phyloP scores from a whole-genome alignment of 2,797 vertebrate genomes.

The Platyrinchus mystaceus region DNA sequence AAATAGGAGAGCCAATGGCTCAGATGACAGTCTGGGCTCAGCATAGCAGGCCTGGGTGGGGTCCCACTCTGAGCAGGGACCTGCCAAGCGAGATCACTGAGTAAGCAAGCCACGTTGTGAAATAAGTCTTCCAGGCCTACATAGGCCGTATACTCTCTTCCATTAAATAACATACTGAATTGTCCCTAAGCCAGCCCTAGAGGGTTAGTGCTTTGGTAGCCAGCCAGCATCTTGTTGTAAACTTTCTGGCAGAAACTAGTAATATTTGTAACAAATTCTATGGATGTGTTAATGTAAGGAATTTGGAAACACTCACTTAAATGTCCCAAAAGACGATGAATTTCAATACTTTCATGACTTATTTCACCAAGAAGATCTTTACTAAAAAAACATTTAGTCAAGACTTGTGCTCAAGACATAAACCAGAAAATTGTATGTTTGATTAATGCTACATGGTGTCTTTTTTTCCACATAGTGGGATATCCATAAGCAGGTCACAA shows the following conservation, averaged over 20 bases:
- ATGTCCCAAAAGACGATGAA: background rate
- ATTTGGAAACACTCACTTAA: slow-evolving; percentile 7
- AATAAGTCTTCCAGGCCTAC: background rate
- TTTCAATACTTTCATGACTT: background rate
- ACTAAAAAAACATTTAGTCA: background rate
- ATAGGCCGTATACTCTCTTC: background rate
- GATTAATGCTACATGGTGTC: background rate
- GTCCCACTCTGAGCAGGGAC: background rate
- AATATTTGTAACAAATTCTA: slow-evolving; percentile 29
- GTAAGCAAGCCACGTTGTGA: background rate
- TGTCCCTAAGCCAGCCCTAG: slow-evolving; percentile 26
- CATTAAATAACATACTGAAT: slow-evolving; percentile 10
- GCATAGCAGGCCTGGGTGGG: slow-evolving; percentile 16
- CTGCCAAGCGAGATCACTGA: background rate
- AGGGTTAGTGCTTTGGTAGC: slow-evolving; percentile 18
- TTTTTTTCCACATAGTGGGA: background rate
- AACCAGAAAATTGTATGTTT: background rate
- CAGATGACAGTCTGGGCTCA: background rate
- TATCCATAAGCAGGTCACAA: background rate
- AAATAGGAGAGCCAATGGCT: background rate
- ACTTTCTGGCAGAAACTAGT: slow-evolving; percentile 1
- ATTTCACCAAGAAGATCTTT: background rate
- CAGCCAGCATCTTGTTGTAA: slow-evolving; percentile 4
- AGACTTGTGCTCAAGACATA: background rate
- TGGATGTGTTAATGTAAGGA: slow-evolving; percentile 5